Conservation (phyloP, 2,797 vertebrate genomes). For the Phrynocephalus guinanensis region DNA sequence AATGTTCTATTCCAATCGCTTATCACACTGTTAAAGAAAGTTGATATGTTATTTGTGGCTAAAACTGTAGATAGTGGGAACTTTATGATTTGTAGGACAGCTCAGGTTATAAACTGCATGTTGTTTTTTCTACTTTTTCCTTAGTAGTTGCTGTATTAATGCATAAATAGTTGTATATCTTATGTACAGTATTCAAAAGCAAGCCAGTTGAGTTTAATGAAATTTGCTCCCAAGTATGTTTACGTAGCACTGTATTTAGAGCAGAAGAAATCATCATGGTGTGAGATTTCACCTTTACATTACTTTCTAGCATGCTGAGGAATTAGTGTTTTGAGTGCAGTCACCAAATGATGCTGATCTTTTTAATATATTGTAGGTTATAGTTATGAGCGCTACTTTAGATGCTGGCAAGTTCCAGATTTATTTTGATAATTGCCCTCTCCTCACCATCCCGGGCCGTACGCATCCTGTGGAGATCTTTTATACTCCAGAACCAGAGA, state of each 20-base stretch:
- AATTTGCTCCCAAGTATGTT: not conserved
- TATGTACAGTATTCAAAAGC: not conserved
- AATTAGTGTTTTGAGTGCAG: not conserved
- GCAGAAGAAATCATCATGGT: not conserved
- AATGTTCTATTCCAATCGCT: not conserved
- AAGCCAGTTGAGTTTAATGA: not conserved
- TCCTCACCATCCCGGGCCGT: constrained; percentile 94
- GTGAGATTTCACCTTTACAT: constrained; percentile 11
- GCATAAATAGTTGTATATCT: too few relatives aligned
- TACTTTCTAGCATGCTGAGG: not conserved
- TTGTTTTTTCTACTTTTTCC: not conserved
- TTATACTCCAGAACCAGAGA: constrained; percentile 95
- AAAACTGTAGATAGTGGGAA: not conserved
- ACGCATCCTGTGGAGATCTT: constrained; percentile 98
- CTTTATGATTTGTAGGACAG: not conserved
- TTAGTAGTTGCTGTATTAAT: not conserved
- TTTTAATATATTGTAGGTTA: constrained; percentile 82
- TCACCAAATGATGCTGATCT: not conserved
- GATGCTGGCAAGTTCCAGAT: constrained; percentile 98
- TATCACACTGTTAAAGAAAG: not conserved
- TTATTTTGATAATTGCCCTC: constrained; percentile 95
- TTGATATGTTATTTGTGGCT: not conserved
- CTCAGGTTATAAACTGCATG: not conserved
- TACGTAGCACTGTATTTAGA: not conserved
- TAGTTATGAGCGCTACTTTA: constrained; percentile 96